Evolutionary conservation across 2,888 invertebrate species (phyloP).

Genomic region (Papilio gigon): DNA sequence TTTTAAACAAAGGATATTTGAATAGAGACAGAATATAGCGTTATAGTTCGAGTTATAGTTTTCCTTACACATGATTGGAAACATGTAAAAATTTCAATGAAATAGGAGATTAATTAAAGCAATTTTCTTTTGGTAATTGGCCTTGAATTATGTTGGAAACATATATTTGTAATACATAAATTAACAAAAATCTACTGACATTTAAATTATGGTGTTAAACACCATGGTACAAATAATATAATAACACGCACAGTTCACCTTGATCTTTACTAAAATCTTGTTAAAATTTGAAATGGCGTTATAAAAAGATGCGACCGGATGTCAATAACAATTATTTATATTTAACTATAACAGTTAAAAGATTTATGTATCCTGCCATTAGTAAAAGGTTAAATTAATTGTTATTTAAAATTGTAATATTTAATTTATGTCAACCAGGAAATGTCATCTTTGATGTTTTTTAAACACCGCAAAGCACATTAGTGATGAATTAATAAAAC

Average conservation of each 20-base stretch:
- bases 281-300: conserved; percentile 2
- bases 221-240: conserved; percentile 2
- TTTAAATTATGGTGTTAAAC: no score
- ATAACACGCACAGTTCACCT: conserved; percentile 16
- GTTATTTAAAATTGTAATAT: conserved; percentile 17
- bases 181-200: no score
- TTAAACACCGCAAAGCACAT: not conserved
- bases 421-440: conserved; percentile 34
- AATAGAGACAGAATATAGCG: no score
- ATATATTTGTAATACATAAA: no score
- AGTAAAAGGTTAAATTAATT: conserved; percentile 37
- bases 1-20: not conserved
- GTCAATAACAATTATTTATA: conserved; percentile 10
- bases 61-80: no score
- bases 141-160: no score
- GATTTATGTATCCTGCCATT: conserved; percentile 33
- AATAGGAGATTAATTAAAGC: no score
- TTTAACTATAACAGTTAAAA: conserved; percentile 11
- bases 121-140: no score
- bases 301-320: conserved; percentile 37
- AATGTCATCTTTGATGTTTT: conserved; percentile 28
- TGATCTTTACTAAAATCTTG: conserved; percentile 26
- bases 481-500: conserved; percentile 35
- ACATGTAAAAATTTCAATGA: no score
- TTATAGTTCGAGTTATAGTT: no score